Base-by-base conservation (phyloP, 1,140 invertebrate species). In the Bombyx mandarina region DNA sequence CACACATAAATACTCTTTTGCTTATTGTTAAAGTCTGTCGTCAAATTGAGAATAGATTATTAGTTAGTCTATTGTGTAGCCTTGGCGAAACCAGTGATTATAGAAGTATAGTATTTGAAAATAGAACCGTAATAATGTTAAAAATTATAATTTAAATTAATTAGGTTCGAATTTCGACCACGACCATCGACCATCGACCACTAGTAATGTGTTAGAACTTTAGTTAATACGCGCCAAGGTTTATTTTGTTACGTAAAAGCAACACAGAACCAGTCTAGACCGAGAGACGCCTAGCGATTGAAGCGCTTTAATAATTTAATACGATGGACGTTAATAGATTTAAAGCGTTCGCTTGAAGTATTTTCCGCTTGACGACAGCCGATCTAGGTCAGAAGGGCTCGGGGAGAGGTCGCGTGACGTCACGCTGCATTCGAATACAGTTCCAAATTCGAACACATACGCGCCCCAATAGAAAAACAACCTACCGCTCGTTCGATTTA, bases 341-440 rank as follows among this genome's bases (percentile, higher is more conserved):
- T 58, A 56, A 57, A 66, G 58, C 59, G 58, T 51, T 60, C 72
- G 58, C 57, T 56, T 66, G 22, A 60, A 51, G 47, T 71, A 76
- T 73, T 76, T 75, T 71, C 69, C 67, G 74, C 73, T 52, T 73
- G 66, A 70, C 77, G 64, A 82, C 76, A 77, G 66, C 62, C 61
- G 60, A 73, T 72, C 70, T 79, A 69, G 79, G 79, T 79, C 77
- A 82, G 69, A 78, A 81, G 76, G 77, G 78, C 63, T 73, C 69
- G 73, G 73, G 70, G 73, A 68, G 71, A 60, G 53, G 53, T 54
- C 53, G 53, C 59, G 56, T 80, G 76, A 80, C 73, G 76, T 79
- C 79, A 79, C 66, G 66, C 55, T 82, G 79, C 79, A 82, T 80
- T 77, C 71, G 67, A 73, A 69, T 67, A 69, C 45, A 18, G 56